phyloP scores from a whole-genome alignment of 2,797 vertebrate genomes.

The Danio aesculapii region DNA sequence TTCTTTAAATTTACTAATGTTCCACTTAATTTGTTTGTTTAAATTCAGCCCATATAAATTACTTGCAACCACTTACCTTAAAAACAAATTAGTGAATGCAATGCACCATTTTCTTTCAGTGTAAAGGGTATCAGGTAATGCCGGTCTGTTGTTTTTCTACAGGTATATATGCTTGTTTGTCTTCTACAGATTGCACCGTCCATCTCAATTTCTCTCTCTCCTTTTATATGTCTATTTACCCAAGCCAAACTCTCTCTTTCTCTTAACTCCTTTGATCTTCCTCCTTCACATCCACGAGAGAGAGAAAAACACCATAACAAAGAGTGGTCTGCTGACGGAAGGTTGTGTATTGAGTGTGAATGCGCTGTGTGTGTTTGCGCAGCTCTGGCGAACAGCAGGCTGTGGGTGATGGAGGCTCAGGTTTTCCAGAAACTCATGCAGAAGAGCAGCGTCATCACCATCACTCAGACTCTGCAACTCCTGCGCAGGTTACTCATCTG shows the following conservation, averaged over 20 bases:
- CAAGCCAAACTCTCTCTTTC: neutral
- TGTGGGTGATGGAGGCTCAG: constrained; percentile 81
- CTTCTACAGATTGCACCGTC: neutral
- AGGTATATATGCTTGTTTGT: neutral
- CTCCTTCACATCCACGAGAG: neutral
- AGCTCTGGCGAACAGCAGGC: constrained; percentile 78
- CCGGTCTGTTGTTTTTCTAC: neutral
- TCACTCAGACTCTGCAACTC: constrained; percentile 73
- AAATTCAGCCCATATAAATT: too few relatives aligned
- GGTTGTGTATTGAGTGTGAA: neutral
- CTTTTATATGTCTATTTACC: constrained; percentile 1
- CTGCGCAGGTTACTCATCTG: constrained; percentile 73
- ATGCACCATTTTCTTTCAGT: too few relatives aligned
- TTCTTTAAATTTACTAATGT: too few relatives aligned
- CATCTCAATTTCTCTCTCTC: neutral
- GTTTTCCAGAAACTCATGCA: constrained; percentile 76
- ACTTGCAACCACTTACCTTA: too few relatives aligned
- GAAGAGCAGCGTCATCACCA: constrained; percentile 69
- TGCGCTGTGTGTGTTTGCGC: constrained; percentile 49
- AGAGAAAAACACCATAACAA: neutral
- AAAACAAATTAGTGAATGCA: too few relatives aligned
- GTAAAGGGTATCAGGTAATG: too few relatives aligned
- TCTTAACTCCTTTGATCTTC: constrained; percentile 2
- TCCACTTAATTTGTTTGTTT: too few relatives aligned
- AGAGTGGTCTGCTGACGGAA: neutral